These are phyloP conservation scores for Ormyrus labotus DNA, from an alignment of 2,888 invertebrate species.

Conservation along the genomic window DNA sequence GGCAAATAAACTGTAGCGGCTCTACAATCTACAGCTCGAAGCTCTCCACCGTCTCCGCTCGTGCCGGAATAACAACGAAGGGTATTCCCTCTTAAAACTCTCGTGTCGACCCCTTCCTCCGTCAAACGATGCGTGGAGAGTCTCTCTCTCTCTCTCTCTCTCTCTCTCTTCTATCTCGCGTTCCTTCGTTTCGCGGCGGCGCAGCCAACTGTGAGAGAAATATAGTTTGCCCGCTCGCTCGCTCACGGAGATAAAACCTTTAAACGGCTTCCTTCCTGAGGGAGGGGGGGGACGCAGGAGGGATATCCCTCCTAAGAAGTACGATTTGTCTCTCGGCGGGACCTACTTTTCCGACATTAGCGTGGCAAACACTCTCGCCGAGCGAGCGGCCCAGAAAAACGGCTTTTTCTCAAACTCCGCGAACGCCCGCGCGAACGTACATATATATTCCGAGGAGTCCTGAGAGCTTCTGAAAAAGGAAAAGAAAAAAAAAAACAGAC, in stretches of 20 bases:
- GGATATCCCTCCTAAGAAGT: slow-evolving; percentile 58
- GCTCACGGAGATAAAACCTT: slow-evolving; percentile 70
- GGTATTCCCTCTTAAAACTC: slow-evolving; percentile 15
- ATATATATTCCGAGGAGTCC: too few relatives aligned
- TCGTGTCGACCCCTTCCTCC: slow-evolving; percentile 1
- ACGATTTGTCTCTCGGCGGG: slow-evolving; percentile 59
- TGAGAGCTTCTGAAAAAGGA: too few relatives aligned
- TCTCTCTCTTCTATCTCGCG: neutral
- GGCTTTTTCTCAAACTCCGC: neutral
- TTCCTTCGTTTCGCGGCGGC: slow-evolving; percentile 25
- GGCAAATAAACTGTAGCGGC: slow-evolving; percentile 19
- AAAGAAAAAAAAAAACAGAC: too few relatives aligned
- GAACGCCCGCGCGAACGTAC: too few relatives aligned
- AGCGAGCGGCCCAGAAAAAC: neutral
- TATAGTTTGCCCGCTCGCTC: slow-evolving; percentile 64
- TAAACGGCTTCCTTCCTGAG: slow-evolving; percentile 73
- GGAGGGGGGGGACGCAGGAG: neutral
- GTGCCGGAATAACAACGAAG: slow-evolving; percentile 31
- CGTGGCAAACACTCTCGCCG: too few relatives aligned
- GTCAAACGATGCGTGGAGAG: slow-evolving; percentile 32
- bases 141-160: neutral
- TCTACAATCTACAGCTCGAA: neutral
- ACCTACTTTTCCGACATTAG: slow-evolving; percentile 59
- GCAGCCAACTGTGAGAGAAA: slow-evolving; percentile 72
- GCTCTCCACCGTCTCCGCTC: neutral